Percentiles rank a stretch among this genome's conserved stretches.
Evolutionary conservation across 2,113 vertebrate species (phyloP).

Genomic region (Connochaetes taurinus): DNA sequence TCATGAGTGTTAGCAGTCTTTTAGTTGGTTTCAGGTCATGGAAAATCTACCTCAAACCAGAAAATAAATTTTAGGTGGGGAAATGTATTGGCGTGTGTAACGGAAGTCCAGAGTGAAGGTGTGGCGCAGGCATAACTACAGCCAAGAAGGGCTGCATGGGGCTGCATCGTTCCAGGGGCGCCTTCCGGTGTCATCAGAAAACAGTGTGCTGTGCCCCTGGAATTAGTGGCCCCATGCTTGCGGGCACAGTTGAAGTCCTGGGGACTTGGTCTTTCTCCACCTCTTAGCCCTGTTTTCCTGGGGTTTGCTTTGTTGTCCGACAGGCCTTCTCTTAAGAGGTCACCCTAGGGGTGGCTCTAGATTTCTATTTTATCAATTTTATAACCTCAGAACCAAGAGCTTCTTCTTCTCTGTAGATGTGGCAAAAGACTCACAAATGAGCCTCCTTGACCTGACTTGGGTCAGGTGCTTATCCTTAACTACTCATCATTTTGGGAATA

Average conservation of each 20-base stretch:
- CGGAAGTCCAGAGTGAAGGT: not conserved
- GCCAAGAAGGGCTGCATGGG: not conserved
- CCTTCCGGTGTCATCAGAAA: not conserved
- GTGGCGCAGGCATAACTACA: not conserved
- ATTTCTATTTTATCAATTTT: not conserved
- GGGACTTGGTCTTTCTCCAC: not conserved
- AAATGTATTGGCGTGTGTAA: not conserved
- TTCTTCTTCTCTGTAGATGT: not conserved
- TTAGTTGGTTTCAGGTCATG: not conserved
- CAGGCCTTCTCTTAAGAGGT: not conserved
- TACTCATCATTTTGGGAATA: not conserved
- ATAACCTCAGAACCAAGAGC: not conserved
- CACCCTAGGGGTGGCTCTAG: not conserved
- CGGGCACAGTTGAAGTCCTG: not conserved
- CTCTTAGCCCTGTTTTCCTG: not conserved
- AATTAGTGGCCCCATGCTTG: too few relatives aligned
- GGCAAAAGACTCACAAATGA: not conserved
- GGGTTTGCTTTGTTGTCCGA: not conserved
- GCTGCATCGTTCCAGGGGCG: fast-evolving
- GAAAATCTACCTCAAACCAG: not conserved
- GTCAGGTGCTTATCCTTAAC: not conserved
- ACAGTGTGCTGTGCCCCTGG: too few relatives aligned
- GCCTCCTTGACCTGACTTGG: not conserved
- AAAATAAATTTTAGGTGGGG: not conserved
- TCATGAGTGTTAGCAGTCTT: not conserved